Evolutionary conservation across 2,797 vertebrate species (phyloP).

Genomic region (Semaprochilodus insignis): DNA sequence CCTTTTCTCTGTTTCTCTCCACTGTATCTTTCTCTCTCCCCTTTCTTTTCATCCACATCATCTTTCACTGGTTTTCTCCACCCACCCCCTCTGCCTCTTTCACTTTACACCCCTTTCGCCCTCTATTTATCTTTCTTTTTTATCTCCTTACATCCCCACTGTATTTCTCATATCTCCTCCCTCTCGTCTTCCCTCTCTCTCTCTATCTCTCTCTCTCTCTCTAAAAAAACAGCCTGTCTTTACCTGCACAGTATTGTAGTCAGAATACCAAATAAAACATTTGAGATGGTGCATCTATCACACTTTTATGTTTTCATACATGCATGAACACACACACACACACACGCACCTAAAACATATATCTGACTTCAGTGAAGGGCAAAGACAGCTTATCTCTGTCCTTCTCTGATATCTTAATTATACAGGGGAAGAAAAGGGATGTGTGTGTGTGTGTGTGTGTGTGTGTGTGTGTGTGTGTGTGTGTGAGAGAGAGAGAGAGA

Average conservation of each 20-base stretch:
- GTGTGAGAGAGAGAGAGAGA: not conserved
- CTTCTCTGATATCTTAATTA: not conserved
- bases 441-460: not conserved
- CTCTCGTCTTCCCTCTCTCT: not conserved
- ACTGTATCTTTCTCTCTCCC: not conserved
- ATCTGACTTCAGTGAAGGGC: conserved; percentile 3
- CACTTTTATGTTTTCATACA: not conserved
- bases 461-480: not conserved
- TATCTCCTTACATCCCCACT: not conserved
- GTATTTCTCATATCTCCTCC: not conserved
- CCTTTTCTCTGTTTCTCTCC: too few species aligned
- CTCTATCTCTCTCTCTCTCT: not conserved
- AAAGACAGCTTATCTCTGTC: not conserved
- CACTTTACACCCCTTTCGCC: not conserved
- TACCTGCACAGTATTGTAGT: conserved; percentile 13
- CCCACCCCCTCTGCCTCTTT: not conserved
- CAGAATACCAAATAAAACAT: conserved; percentile 23
- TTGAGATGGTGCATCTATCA: not conserved
- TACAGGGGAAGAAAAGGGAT: not conserved
- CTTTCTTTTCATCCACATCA: not conserved
- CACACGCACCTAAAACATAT: not conserved
- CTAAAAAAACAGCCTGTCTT: not conserved
- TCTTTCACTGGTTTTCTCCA: not conserved
- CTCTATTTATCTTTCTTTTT: not conserved
- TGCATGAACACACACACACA: not conserved